Conservation (phyloP, 1,140 invertebrate species). For the Drosophila ercepeae region DNA sequence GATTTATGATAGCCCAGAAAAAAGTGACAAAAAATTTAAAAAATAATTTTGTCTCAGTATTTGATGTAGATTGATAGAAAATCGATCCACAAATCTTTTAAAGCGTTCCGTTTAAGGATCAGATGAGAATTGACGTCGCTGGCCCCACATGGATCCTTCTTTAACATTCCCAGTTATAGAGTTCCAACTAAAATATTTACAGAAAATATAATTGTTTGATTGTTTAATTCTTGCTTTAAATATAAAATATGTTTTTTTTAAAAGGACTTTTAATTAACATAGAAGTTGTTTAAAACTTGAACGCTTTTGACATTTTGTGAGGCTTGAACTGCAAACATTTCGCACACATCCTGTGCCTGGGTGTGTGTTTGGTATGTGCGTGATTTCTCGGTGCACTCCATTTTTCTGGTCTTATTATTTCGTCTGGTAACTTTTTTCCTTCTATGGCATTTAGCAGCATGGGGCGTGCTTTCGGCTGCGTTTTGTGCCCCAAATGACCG, state of each 20-base stretch:
- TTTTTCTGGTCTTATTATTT: constrained; percentile 36
- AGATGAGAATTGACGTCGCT: too few species aligned
- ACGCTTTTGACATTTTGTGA: constrained; percentile 3
- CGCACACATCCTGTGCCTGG: constrained; percentile 19
- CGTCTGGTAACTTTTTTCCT: constrained; percentile 29
- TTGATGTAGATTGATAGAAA: too few species aligned
- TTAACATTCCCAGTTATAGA: too few species aligned
- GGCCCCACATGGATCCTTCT: too few species aligned
- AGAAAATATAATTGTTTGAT: too few species aligned
- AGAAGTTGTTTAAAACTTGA: neutral
- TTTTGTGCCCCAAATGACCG: constrained; percentile 73
- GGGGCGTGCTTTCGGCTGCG: constrained; percentile 53
- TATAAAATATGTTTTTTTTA: too few species aligned
- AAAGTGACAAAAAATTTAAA: neutral
- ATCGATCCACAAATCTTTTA: too few species aligned
- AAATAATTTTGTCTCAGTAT: neutral
- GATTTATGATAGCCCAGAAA: neutral
- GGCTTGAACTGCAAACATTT: constrained; percentile 29
- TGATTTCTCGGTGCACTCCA: constrained; percentile 35
- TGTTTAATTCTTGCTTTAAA: too few species aligned
- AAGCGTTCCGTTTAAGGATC: too few species aligned
- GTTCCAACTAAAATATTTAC: too few species aligned
- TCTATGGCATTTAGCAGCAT: constrained; percentile 59
- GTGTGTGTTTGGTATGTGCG: constrained; percentile 2
- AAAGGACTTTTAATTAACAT: neutral